A percentile compares a stretch with the other conserved stretches of the same genome.
phyloP scores from a whole-genome alignment of 2,888 invertebrate species.

The Mythimna lalbum region DNA sequence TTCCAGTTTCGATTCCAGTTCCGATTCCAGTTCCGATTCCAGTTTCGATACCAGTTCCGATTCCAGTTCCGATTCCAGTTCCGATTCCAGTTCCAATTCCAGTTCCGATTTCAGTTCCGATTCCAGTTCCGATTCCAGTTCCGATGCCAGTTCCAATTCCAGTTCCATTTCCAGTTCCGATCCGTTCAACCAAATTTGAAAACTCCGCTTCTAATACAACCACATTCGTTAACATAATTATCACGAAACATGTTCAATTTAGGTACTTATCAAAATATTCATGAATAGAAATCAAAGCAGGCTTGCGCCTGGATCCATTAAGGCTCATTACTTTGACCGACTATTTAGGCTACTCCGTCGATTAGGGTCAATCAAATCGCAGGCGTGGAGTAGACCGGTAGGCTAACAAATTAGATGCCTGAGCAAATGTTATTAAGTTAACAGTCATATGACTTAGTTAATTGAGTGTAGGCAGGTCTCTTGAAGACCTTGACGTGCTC shows the following conservation, averaged over 20 bases:
- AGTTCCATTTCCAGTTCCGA: no score
- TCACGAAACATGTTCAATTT: not conserved
- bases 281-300: conserved; percentile 6
- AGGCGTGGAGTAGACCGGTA: conserved; percentile 1
- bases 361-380: conserved; percentile 41
- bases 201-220: no score
- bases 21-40: no score
- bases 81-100: no score
- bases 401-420: conserved; percentile 23
- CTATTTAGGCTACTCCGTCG: conserved; percentile 22
- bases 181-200: no score
- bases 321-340: conserved; percentile 19
- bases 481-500: not conserved
- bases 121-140: no score
- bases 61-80: no score
- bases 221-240: no score
- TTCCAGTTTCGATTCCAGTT: no score
- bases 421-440: conserved; percentile 9
- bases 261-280: not conserved
- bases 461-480: not conserved
- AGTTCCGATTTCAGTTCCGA: no score
- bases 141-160: no score
- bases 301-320: not conserved
- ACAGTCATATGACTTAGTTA: not conserved
- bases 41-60: no score